Base-by-base conservation (phyloP, 2,113 vertebrate genomes). In the Archilochus colubris region DNA sequence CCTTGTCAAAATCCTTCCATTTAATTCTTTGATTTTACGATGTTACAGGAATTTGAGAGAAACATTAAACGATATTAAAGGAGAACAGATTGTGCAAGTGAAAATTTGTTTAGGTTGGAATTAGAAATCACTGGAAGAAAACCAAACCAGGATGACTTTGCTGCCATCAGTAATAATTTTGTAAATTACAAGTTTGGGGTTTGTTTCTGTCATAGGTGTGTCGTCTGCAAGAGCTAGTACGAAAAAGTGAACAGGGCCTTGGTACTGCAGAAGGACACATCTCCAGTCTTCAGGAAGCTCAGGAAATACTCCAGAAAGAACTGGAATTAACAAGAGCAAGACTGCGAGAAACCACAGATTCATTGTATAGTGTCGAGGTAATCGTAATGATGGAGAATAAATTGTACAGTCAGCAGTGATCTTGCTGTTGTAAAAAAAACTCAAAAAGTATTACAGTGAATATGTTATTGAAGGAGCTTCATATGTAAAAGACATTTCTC, bases 291-390 rank as follows among this genome's bases (percentile, higher is more conserved):
- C 99, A 99, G 86, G 98, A 99, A 92, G 98, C 99, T 44, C 99
- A 99, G 96, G 98, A 99, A 97, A 99, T 98, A 91, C 98, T 99
- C 81, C 98, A 99, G 80, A 98, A 98, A 80, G 99, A 99, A 86
- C 97, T 99, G 33, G 98, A 99, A n/a, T 96, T 98, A 76, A 99
- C 99, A 17, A 98, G 98, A 96, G 98, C 97, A 90, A 98, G 98
- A 54, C 98, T 99, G 73, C 98, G 98, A 86, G 99, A 99, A 94
- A 99, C 99, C 91, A 99, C 98, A 93, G 99, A 99, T 97, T 98
- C 99, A n/a, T 97, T 99, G 30, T 98, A 98, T 23, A 98, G 98
- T 46, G 97, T 98, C 94, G 98, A 99, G 99, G 99, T 99, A 97
- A 98, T 69, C 78, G 2, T 63, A 44, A 57, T 40, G 67, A 36